Percentiles rank a stretch among this genome's conserved stretches.
Evolutionary conservation across 2,113 vertebrate species (phyloP).

Genomic region (Psilopsiagon aurifrons): DNA sequence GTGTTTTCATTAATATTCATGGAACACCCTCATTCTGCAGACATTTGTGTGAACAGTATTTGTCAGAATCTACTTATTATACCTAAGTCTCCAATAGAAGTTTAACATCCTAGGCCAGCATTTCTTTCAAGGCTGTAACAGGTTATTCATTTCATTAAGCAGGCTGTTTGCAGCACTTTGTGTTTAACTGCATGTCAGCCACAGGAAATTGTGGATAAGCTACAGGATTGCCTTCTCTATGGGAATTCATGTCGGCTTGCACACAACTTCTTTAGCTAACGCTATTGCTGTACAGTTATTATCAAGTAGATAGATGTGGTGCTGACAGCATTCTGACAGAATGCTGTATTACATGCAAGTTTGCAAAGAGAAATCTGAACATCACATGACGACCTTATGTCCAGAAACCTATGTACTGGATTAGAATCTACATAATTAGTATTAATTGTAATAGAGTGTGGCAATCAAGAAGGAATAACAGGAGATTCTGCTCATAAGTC

Average conservation of each 20-base stretch:
- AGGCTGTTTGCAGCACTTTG: slow-evolving; percentile 54
- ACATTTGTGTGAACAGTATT: slow-evolving; percentile 58
- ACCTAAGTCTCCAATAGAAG: slow-evolving; percentile 33
- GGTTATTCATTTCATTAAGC: slow-evolving; percentile 48
- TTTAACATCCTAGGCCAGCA: slow-evolving; percentile 54
- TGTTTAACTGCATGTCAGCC: slow-evolving; percentile 49
- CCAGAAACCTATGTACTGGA: background rate
- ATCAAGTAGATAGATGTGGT: slow-evolving; percentile 52
- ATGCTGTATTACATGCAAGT: slow-evolving; percentile 37
- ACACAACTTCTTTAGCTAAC: slow-evolving; percentile 38
- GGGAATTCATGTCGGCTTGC: slow-evolving; percentile 35
- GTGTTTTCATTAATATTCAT: slow-evolving; percentile 58
- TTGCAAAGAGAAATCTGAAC: slow-evolving; percentile 27
- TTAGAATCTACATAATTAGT: slow-evolving; percentile 26
- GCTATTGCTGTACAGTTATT: slow-evolving; percentile 37
- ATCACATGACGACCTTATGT: slow-evolving; percentile 8
- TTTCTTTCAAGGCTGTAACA: slow-evolving; percentile 62
- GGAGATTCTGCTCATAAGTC: slow-evolving; percentile 23
- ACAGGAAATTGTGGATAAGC: slow-evolving; percentile 34
- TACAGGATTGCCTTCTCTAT: slow-evolving; percentile 24
- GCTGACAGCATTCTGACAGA: slow-evolving; percentile 58
- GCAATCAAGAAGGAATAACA: slow-evolving; percentile 25
- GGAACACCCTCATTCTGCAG: slow-evolving; percentile 42
- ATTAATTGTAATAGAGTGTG: slow-evolving; percentile 47
- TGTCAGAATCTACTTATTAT: slow-evolving; percentile 54